Evolutionary conservation across 2,888 invertebrate species (phyloP).

Genomic region (Schizaphis graminum): DNA sequence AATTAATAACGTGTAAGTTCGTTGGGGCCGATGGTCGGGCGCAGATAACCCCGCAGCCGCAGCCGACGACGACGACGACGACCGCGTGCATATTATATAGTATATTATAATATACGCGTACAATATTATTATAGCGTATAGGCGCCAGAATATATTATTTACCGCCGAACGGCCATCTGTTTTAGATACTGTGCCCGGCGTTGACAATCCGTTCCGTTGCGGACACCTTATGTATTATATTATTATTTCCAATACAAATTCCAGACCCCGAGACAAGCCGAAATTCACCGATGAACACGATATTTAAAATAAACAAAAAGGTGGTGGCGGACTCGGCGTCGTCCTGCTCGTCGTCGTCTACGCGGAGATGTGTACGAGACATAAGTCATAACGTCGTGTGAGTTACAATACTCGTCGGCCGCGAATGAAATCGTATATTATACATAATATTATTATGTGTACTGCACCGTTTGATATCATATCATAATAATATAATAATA

Average conservation of each 20-base stretch:
- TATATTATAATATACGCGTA: not conserved
- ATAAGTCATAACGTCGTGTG: too few species aligned
- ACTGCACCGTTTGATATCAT: not conserved
- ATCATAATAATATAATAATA: not conserved
- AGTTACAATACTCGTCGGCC: not conserved
- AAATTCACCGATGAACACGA: conserved; percentile 15
- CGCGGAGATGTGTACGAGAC: too few species aligned
- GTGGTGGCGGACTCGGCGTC: not conserved
- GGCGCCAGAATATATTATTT: conserved; percentile 55
- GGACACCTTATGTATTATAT: conserved; percentile 33
- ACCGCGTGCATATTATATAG: not conserved
- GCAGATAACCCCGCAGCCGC: conserved; percentile 45
- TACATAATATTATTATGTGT: not conserved
- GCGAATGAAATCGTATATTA: not conserved
- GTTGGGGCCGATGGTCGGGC: conserved; percentile 52
- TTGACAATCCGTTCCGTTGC: conserved; percentile 61
- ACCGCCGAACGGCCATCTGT: conserved; percentile 56
- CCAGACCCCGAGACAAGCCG: conserved; percentile 48
- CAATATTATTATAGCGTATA: conserved; percentile 16
- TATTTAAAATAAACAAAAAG: conserved; percentile 56
- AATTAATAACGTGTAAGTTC: conserved; percentile 62
- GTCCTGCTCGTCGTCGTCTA: not conserved
- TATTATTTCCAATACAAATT: conserved; percentile 36
- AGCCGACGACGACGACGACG: not conserved
- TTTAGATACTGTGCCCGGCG: conserved; percentile 46